These are phyloP conservation scores for Phytoseiulus persimilis DNA, from an alignment of 2,888 invertebrate species.

Conservation along the genomic window DNA sequence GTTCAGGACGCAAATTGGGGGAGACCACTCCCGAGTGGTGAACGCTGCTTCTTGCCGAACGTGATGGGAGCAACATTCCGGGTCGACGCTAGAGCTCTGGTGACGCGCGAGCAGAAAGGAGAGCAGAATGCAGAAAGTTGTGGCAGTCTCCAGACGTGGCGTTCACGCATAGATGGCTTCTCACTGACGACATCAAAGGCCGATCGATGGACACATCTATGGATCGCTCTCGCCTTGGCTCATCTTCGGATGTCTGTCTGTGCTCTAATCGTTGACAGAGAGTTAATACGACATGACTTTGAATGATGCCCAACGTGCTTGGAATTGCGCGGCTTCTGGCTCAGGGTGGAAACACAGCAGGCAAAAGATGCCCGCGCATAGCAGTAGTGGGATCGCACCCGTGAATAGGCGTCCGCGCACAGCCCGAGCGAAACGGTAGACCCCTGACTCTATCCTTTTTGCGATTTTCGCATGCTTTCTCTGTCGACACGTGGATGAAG, in stretches of 20 bases:
- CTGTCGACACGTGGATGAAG: no score
- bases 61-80: no score
- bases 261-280: not conserved
- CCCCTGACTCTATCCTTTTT: constrained; percentile 61
- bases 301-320: not conserved
- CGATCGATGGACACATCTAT: not conserved
- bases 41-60: no score
- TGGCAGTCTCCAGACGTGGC: not conserved
- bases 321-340: constrained; percentile 56
- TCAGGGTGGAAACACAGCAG: constrained; percentile 99
- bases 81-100: no score
- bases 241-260: not conserved
- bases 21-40: no score
- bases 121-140: no score
- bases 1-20: no score
- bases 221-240: not conserved
- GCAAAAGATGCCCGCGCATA: constrained; percentile 95
- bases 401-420: constrained; percentile 70
- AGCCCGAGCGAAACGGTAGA: constrained; percentile 73
- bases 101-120: no score
- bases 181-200: not conserved
- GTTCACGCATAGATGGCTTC: no score
- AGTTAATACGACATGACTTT: not conserved
- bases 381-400: constrained; percentile 98
- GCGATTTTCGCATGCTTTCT: no score